Conservation (phyloP, 1,140 invertebrate genomes). For the Drosophila busckii region DNA sequence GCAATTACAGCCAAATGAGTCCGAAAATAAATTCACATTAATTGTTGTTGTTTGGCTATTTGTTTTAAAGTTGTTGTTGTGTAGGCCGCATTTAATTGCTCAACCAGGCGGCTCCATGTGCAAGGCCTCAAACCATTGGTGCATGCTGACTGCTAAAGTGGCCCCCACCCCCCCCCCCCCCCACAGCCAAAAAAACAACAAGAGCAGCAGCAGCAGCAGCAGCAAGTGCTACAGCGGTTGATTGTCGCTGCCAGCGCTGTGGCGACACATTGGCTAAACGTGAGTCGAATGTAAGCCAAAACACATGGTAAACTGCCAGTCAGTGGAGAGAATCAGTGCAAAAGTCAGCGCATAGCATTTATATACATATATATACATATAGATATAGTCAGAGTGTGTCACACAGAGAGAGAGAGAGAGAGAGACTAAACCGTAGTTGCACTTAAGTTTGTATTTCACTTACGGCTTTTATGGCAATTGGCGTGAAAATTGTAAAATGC, state of each 20-base stretch:
- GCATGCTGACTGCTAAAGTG: too few species aligned
- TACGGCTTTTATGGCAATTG: slow-evolving; percentile 74
- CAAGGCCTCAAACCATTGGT: too few species aligned
- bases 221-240: slow-evolving; percentile 48
- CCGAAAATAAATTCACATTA: slow-evolving; percentile 74
- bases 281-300: slow-evolving; percentile 47
- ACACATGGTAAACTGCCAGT: too few species aligned
- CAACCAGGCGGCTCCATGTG: slow-evolving; percentile 40
- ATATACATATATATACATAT: background rate
- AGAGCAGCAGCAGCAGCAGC: background rate
- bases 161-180: too few species aligned
- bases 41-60: slow-evolving; percentile 59
- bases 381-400: background rate
- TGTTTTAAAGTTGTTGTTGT: slow-evolving; percentile 47
- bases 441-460: slow-evolving; percentile 73
- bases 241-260: slow-evolving; percentile 44
- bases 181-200: background rate
- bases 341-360: too few species aligned
- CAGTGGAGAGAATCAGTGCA: slow-evolving; percentile 10
- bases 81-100: slow-evolving; percentile 54
- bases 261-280: slow-evolving; percentile 72
- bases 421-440: slow-evolving; percentile 43
- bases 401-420: slow-evolving; percentile 1
- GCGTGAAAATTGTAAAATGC: slow-evolving; percentile 75
- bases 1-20: slow-evolving; percentile 74